Percentiles rank a stretch among this genome's conserved stretches.
Conservation (phyloP, 2,113 vertebrate species). For the Eclectus roratus region DNA sequence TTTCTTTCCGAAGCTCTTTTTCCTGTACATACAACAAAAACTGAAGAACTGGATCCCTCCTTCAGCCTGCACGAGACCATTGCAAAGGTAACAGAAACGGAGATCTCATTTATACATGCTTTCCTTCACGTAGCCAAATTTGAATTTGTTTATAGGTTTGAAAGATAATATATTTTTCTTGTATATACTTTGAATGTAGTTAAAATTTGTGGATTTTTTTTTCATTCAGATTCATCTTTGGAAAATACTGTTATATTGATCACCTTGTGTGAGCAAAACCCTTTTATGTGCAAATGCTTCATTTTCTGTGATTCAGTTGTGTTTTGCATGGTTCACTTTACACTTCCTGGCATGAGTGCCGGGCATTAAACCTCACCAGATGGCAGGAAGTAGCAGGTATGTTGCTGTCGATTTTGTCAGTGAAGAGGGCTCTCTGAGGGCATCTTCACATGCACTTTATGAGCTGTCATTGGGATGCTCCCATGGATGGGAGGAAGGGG, state of each 20-base stretch:
- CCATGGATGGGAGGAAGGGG: background rate
- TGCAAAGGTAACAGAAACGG: conserved; percentile 84
- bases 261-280: background rate
- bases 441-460: background rate
- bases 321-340: background rate
- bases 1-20: conserved; percentile 88
- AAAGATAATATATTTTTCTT: background rate
- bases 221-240: background rate
- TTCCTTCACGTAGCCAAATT: background rate
- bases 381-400: background rate
- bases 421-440: background rate
- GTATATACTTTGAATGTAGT: background rate
- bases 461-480: background rate
- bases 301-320: background rate
- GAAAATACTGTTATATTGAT: background rate
- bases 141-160: background rate
- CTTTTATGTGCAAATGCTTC: background rate
- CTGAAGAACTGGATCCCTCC: conserved; percentile 81
- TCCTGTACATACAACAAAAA: conserved; percentile 60
- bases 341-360: background rate
- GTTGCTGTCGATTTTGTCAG: background rate
- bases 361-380: background rate
- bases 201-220: background rate
- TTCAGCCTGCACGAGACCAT: conserved; percentile 88
- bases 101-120: background rate